phyloP scores from a whole-genome alignment of 1,140 invertebrate genomes.

The Drusus annulatus region DNA sequence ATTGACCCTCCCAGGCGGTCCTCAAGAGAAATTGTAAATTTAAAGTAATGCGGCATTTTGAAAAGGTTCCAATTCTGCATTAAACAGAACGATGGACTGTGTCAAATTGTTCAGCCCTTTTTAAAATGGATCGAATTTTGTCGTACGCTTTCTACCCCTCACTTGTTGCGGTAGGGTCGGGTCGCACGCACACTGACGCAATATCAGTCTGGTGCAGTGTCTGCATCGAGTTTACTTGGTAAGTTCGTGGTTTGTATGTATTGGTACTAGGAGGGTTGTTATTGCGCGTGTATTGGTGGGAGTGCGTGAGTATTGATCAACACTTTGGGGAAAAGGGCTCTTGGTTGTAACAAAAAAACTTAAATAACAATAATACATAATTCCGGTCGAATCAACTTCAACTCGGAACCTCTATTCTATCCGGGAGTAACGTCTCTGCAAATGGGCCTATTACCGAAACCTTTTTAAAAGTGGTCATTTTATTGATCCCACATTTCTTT shows the following conservation, averaged over 20 bases:
- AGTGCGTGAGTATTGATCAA: slow-evolving; percentile 40
- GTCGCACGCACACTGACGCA: slow-evolving; percentile 30
- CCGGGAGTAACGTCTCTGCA: too few relatives aligned
- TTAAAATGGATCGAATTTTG: not conserved
- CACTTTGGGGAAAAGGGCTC: slow-evolving; percentile 6
- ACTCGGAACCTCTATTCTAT: too few relatives aligned
- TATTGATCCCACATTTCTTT: too few relatives aligned
- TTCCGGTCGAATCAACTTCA: too few relatives aligned
- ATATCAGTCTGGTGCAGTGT: slow-evolving; percentile 36
- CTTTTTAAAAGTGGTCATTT: too few relatives aligned
- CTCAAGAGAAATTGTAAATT: not conserved
- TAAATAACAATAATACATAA: too few relatives aligned
- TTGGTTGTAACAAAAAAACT: not conserved
- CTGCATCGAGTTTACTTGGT: not conserved
- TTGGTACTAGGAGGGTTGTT: slow-evolving; percentile 31
- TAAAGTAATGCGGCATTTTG: not conserved
- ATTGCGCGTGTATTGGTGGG: not conserved
- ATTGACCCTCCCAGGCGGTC: slow-evolving; percentile 38
- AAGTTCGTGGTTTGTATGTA: not conserved
- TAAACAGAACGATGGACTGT: not conserved
- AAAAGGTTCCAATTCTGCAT: not conserved
- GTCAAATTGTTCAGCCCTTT: not conserved
- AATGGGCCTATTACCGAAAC: too few relatives aligned
- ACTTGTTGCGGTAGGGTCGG: slow-evolving; percentile 24
- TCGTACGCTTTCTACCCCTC: not conserved